phyloP scores from a whole-genome alignment of 2,113 vertebrate species.

The Crotalus viridis region DNA sequence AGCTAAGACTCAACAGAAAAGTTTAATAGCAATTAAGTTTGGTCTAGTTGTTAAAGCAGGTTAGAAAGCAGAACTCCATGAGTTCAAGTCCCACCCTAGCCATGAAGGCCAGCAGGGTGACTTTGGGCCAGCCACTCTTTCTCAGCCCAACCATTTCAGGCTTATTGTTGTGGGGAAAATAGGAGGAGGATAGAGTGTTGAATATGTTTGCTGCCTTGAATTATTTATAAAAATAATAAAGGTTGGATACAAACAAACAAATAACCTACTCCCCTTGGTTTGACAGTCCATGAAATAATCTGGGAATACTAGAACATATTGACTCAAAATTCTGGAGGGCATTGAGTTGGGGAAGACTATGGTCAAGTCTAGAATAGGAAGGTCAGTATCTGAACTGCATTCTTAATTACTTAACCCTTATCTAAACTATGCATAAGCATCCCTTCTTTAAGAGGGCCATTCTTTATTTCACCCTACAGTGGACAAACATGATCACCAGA shows the following conservation, averaged over 20 bases:
- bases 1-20: not conserved
- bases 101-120: not conserved
- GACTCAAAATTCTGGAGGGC: not conserved
- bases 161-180: not conserved
- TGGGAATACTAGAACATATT: not conserved
- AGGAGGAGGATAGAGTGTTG: not conserved
- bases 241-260: not conserved
- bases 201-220: not conserved
- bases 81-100: not conserved
- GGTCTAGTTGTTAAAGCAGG: not conserved
- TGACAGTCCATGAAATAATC: not conserved
- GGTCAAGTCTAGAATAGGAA: not conserved
- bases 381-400: not conserved
- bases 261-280: not conserved
- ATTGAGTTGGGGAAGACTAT: not conserved
- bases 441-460: not conserved
- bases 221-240: not conserved
- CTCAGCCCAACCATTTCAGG: not conserved
- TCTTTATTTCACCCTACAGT: not conserved
- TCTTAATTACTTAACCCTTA: not conserved
- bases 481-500: not conserved
- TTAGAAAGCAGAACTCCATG: no score
- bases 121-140: not conserved
- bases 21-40: not conserved
- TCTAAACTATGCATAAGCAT: not conserved